A percentile compares a stretch with the other conserved stretches of the same genome.
These are phyloP conservation scores for Clarias magur DNA, from an alignment of 2,113 vertebrate species.

Conservation along the genomic window DNA sequence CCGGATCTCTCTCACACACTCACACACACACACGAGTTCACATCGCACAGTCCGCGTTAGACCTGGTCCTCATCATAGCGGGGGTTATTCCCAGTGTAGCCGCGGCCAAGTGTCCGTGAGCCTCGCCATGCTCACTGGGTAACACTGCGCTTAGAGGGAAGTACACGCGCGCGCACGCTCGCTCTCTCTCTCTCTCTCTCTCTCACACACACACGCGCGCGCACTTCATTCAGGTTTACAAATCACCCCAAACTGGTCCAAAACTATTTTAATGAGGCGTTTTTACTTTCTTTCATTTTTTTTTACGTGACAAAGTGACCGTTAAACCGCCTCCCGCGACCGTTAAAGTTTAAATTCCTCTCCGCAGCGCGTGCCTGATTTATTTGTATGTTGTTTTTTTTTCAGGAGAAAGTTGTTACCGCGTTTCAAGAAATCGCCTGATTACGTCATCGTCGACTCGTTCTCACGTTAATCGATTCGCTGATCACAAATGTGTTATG, in stretches of 20 bases:
- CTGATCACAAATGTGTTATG: no score
- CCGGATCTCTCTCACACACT: no score
- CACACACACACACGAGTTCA: neutral
- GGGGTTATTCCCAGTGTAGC: conserved; percentile 17
- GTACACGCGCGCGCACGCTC: neutral
- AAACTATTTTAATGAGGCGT: neutral
- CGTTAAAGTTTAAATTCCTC: neutral
- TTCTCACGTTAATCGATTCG: neutral
- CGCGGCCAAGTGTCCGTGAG: conserved; percentile 4
- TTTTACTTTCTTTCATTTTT: neutral
- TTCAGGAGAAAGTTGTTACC: neutral
- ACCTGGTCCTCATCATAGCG: neutral
- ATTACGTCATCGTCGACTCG: neutral
- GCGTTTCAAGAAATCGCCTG: neutral
- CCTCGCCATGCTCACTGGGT: conserved; percentile 38
- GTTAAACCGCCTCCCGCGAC: neutral
- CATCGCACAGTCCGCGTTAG: neutral
- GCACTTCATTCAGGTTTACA: neutral
- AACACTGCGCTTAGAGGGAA: neutral
- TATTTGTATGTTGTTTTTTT: no score
- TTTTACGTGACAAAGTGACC: neutral
- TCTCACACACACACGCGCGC: neutral
- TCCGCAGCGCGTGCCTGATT: neutral
- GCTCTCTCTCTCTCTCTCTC: conserved; percentile 14
- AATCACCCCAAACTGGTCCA: neutral